Base-by-base conservation (phyloP, 2,113 vertebrate species). In the Cnemophilus loriae region DNA sequence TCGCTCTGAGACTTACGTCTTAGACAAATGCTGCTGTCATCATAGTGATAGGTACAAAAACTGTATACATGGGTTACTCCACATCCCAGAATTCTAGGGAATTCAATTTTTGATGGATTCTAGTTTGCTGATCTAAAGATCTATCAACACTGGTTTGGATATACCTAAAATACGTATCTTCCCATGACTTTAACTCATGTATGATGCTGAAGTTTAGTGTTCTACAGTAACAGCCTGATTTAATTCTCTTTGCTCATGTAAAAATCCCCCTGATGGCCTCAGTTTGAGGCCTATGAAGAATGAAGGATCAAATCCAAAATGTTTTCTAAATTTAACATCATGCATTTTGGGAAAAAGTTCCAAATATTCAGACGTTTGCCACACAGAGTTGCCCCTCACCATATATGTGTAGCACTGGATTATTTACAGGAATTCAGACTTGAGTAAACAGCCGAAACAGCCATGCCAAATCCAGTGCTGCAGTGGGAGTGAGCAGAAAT, bases 401-500 rank as follows among this genome's bases (percentile, higher is more conserved):
- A 97, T 94, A 92, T 96, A 97, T 95, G 91, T 95, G 73, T 96
- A 94, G 70, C n/a, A 33, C 80, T 85, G 95, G 57, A 59, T 83
- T 95, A 92, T 93, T 96, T 95, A 81, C 80, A 60, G 68, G 30
- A 80, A 79, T 93, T 94, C 56, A 86, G 21, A 86, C 87, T 84
- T 90, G 68, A 95, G 46, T 84, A 91, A 96, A 91, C 71, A 95
- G 74, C 52, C 74, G 56, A 92, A 86, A 69, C 16, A 74, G 42
- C 60, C 21, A 21, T 73, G 12, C 59, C 53, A 92, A 76, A 88
- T 86, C 47, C 35, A 74, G 39, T 35, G 7, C 82, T 59, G 41
- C 74, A 73, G 39, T 70, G 70, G 64, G 18, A 95, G 9, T 35
- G 42, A 71, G 37, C 67, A 92, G 46, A 92, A 94, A 90, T 94